A percentile compares a stretch with the other conserved stretches of the same genome.
These are phyloP conservation scores for Drosophila lacertosa DNA, from an alignment of 1,140 invertebrate genomes.

Conservation along the genomic window DNA sequence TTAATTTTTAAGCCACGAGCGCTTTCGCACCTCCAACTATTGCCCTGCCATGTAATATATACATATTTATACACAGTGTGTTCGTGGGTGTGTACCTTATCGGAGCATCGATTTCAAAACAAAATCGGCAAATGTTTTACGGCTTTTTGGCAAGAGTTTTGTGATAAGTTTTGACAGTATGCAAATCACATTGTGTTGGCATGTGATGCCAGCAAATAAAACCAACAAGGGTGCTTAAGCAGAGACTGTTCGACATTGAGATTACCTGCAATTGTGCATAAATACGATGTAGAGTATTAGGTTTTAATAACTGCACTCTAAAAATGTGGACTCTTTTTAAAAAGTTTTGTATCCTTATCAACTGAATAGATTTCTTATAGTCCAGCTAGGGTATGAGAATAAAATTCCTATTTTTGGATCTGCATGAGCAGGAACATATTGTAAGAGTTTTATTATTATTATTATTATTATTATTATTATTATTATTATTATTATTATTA, in stretches of 20 bases:
- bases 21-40: constrained; percentile 53
- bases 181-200: constrained; percentile 42
- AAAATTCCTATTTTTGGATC: too few relatives aligned
- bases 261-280: neutral
- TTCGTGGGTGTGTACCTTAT: constrained; percentile 23
- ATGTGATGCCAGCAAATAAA: neutral
- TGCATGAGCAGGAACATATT: too few relatives aligned
- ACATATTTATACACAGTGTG: constrained; percentile 36
- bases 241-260: neutral
- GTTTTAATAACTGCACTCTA: too few relatives aligned
- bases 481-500: too few relatives aligned
- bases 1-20: constrained; percentile 65
- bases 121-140: constrained; percentile 61
- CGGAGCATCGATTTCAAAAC: constrained; percentile 65
- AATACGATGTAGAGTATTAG: neutral
- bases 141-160: constrained; percentile 47
- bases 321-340: too few relatives aligned
- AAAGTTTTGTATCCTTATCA: too few relatives aligned
- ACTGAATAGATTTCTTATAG: too few relatives aligned
- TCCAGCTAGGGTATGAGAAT: too few relatives aligned
- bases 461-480: too few relatives aligned
- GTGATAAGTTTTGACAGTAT: constrained; percentile 75
- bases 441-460: too few relatives aligned
- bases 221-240: neutral
- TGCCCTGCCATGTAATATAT: constrained; percentile 28